These are phyloP conservation scores for Bombyx huttoni DNA, from an alignment of 2,888 invertebrate genomes.

Conservation along the genomic window DNA sequence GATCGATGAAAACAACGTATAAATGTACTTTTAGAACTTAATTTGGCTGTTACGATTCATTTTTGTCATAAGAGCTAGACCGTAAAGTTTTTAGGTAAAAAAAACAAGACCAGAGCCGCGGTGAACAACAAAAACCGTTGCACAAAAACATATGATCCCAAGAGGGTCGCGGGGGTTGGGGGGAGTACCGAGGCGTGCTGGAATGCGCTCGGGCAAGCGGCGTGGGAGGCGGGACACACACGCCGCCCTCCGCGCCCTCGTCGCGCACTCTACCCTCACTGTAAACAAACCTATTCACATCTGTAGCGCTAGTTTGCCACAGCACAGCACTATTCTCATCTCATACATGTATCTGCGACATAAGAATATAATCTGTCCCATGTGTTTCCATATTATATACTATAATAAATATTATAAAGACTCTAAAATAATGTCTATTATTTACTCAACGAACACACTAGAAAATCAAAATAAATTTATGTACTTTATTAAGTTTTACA, in stretches of 20 bases:
- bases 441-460: too few relatives aligned
- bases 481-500: too few relatives aligned
- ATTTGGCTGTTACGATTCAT: conserved; percentile 19
- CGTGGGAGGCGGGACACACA: conserved; percentile 68
- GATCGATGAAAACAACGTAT: too few relatives aligned
- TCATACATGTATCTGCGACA: conserved; percentile 10
- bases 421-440: too few relatives aligned
- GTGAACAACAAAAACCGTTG: conserved; percentile 73
- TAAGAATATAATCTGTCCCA: neutral
- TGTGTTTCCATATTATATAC: too few relatives aligned
- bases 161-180: conserved; percentile 49
- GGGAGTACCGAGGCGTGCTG: conserved; percentile 65
- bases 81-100: conserved; percentile 48
- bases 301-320: conserved; percentile 13
- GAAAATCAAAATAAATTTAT: too few relatives aligned
- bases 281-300: conserved; percentile 62
- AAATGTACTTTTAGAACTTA: too few relatives aligned
- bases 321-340: conserved; percentile 12
- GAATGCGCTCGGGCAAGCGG: conserved; percentile 68
- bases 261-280: conserved; percentile 40
- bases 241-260: conserved; percentile 27
- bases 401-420: too few relatives aligned
- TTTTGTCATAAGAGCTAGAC: conserved; percentile 63
- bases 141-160: conserved; percentile 73
- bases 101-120: conserved; percentile 61